Evolutionary conservation across 2,888 invertebrate genomes (phyloP), one percentile per base, ranked within the genome.

Genomic region (Orchesellides sinensis): DNA sequence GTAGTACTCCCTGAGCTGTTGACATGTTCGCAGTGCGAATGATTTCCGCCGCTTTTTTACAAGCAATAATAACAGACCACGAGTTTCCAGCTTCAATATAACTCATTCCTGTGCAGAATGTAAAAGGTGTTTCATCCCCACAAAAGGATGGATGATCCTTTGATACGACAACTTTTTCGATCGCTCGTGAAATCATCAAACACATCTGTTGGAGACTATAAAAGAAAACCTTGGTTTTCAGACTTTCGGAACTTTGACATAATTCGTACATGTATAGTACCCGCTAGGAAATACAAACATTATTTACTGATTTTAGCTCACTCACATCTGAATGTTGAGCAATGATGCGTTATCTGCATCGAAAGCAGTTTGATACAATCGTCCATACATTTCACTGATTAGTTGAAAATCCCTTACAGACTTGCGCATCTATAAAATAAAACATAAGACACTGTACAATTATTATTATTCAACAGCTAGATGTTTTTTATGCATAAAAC

Each of bases 271-370:
- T n/a, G n/a, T n/a, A n/a, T n/a, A n/a, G n/a, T n/a, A n/a, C n/a
- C n/a, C n/a, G n/a, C n/a, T n/a, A n/a, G n/a, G 32, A 32, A 6
- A 32, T 6, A 32, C 32, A 32, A 32, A 6, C 32, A 32, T 6
- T n/a, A n/a, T n/a, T n/a, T n/a, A n/a, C n/a, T n/a, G n/a, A n/a
- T n/a, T n/a, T 32, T n/a, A 40, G n/a, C 10, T 52, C 77, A 90
- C 90, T 91, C 91, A 93, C 92, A 94, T 92, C 90, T 94, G 93
- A 83, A 95, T 92, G 89, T 95, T 94, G 86, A 93, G 93, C 54
- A 96, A 90, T 0, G 96, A 94, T 2, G 93, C 92, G 5, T 94
- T 93, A 91, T 96, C 96, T 0, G 96, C 96, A 91, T 96, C 96
- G 89, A 96, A 96, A 1, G 95, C 94, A 0, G 95, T 94, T 90